Percentiles rank a stretch among this genome's conserved stretches.
These are phyloP conservation scores for Halcyon smyrnensis DNA, from an alignment of 2,797 vertebrate species.

Conservation along the genomic window DNA sequence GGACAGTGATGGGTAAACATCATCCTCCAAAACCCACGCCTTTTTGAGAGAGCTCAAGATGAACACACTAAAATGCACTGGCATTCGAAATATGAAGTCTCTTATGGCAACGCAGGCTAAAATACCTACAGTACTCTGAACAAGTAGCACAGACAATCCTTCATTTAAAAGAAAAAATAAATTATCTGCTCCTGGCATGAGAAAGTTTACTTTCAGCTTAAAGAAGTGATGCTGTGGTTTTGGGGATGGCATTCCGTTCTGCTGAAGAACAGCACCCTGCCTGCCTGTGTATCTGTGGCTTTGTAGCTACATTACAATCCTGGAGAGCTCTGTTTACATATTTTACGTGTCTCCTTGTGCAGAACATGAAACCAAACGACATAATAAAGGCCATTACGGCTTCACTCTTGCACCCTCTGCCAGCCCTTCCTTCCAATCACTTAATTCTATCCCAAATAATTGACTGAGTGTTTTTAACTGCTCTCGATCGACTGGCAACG, in stretches of 20 bases:
- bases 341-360: conserved; percentile 80
- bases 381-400: conserved; percentile 66
- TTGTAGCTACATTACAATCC: conserved; percentile 68
- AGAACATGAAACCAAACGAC: conserved; percentile 82
- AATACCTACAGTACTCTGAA: background rate
- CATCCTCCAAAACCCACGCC: background rate
- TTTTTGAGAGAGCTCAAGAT: conserved; percentile 33
- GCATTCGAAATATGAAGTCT: conserved; percentile 18
- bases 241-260: conserved; percentile 72
- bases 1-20: background rate
- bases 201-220: conserved; percentile 80
- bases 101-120: conserved; percentile 11
- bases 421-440: conserved; percentile 12
- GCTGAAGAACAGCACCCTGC: conserved; percentile 67
- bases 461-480: background rate
- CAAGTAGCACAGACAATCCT: conserved; percentile 42
- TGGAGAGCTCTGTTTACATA: conserved; percentile 80
- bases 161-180: conserved; percentile 41
- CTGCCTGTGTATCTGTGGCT: conserved; percentile 66
- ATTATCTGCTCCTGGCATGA: conserved; percentile 67
- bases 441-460: conserved; percentile 1
- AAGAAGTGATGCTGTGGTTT: conserved; percentile 78
- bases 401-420: conserved; percentile 46
- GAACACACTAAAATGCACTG: background rate
- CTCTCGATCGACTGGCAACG: background rate